A percentile compares a stretch with the other conserved stretches of the same genome.
These are phyloP conservation scores for Pterocles gutturalis DNA, from an alignment of 2,113 vertebrate genomes.

Conservation along the genomic window DNA sequence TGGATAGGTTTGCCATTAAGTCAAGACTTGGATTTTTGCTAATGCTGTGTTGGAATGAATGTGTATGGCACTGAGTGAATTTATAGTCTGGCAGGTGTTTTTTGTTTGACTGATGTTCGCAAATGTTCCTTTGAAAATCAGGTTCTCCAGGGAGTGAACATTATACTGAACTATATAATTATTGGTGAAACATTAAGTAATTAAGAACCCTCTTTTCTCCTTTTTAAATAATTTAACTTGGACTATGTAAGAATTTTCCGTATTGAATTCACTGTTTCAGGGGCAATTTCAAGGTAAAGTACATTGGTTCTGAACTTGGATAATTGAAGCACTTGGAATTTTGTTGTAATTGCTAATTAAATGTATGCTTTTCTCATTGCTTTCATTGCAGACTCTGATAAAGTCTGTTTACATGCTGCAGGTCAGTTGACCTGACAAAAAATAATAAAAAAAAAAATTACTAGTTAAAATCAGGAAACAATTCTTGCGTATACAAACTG, in stretches of 20 bases:
- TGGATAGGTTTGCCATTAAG: conserved; percentile 54
- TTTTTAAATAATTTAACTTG: conserved; percentile 73
- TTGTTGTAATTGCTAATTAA: conserved; percentile 11
- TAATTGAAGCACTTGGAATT: conserved; percentile 38
- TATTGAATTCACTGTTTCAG: conserved; percentile 75
- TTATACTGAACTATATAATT: conserved; percentile 72
- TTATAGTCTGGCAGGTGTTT: conserved; percentile 65
- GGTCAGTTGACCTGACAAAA: not conserved
- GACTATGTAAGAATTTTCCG: conserved; percentile 66
- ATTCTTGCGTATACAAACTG: not conserved
- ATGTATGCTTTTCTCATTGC: not conserved
- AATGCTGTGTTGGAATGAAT: conserved; percentile 56
- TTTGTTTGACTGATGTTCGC: conserved; percentile 51
- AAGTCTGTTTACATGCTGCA: conserved; percentile 4
- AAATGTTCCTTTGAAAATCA: conserved; percentile 72
- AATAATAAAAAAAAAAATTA: not conserved
- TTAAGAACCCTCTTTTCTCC: conserved; percentile 73
- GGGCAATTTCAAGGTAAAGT: conserved; percentile 59
- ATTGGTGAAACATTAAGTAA: conserved; percentile 76
- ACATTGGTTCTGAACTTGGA: conserved; percentile 13
- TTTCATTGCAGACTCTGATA: not conserved
- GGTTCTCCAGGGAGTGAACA: conserved; percentile 52
- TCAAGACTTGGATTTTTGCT: conserved; percentile 48
- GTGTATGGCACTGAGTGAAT: conserved; percentile 25
- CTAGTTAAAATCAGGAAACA: not conserved